Evolutionary conservation across 2,113 vertebrate genomes (phyloP), one percentile per base, ranked within the genome.

Genomic region (Apodemus sylvaticus): DNA sequence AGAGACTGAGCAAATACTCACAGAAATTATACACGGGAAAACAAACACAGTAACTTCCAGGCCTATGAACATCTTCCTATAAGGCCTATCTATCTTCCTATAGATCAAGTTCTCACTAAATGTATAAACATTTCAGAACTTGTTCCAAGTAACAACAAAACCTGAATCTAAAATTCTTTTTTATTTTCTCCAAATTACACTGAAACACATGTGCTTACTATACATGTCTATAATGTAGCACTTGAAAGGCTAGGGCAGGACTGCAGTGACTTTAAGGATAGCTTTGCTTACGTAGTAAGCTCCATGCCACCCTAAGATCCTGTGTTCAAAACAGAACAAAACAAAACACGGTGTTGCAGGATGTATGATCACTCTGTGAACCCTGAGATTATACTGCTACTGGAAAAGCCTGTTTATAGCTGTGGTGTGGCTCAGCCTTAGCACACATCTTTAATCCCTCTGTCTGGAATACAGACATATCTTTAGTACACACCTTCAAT

Each of bases 11-110:
- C 34, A 31, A 83, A 24, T 51, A 62, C 13, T 53, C 86, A 78
- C 10, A 77, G 36, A 92, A 89, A n/a, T 31, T 53, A 94, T 39
- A 55, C 64, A 94, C 0, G 70, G 92, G 94, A 82, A 94, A 55
- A 94, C 70, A 95, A 93, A 93, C 86, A 94, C 20, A 91, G 31
- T 42, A 77, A 77, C 42, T 77, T 42, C 42, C 42, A 77, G 42
- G 45, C 24, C 13, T 12, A 29, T 16, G 26, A 77, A 29, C 13
- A 48, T 7, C 24, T 14, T 48, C 74, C 45, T 77, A 77, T 14
- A 48, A n/a, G n/a, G n/a, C n/a, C n/a, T n/a, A n/a, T n/a, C n/a
- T n/a, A n/a, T n/a, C n/a, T n/a, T n/a, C n/a, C n/a, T n/a, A n/a
- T n/a, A n/a, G 73, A 76, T 14, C 3, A 8, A 71, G 73, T 26